Evolutionary conservation across 2,888 invertebrate genomes (phyloP).

Genomic region (Helleia helle): DNA sequence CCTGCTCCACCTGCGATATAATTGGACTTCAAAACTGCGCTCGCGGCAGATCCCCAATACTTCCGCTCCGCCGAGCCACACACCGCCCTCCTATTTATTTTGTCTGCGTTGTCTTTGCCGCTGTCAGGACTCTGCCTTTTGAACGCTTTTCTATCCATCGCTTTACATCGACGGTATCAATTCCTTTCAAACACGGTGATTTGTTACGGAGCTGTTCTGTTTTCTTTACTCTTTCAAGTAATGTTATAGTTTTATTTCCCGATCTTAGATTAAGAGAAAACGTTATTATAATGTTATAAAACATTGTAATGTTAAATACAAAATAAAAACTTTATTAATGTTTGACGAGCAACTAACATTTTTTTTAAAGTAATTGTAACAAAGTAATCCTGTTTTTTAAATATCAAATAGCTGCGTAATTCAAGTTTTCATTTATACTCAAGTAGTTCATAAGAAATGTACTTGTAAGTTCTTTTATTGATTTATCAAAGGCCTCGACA

Average conservation of each 20-base stretch:
- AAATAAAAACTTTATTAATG: too few species aligned
- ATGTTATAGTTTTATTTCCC: too few species aligned
- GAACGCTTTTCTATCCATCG: constrained; percentile 56
- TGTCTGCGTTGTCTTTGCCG: constrained; percentile 64
- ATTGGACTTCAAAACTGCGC: constrained; percentile 73
- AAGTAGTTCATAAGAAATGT: too few species aligned
- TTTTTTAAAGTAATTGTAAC: too few species aligned
- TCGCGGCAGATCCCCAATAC: constrained; percentile 68
- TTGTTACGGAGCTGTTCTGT: constrained; percentile 33
- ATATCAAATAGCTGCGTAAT: too few species aligned
- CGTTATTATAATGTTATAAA: too few species aligned
- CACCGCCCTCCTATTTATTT: constrained; percentile 61
- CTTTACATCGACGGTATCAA: constrained; percentile 64
- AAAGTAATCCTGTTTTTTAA: too few species aligned
- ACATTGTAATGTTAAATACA: too few species aligned
- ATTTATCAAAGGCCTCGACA: not conserved
- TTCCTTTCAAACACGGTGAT: constrained; percentile 44
- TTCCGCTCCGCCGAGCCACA: constrained; percentile 59
- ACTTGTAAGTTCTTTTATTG: not conserved
- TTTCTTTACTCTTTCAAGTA: constrained; percentile 18
- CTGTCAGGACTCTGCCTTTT: constrained; percentile 59
- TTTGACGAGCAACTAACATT: too few species aligned
- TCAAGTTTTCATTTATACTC: too few species aligned
- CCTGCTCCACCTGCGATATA: constrained; percentile 60
- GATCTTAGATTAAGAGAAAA: too few species aligned